Conservation (phyloP, 2,797 vertebrate genomes). For the Tangara arthus region DNA sequence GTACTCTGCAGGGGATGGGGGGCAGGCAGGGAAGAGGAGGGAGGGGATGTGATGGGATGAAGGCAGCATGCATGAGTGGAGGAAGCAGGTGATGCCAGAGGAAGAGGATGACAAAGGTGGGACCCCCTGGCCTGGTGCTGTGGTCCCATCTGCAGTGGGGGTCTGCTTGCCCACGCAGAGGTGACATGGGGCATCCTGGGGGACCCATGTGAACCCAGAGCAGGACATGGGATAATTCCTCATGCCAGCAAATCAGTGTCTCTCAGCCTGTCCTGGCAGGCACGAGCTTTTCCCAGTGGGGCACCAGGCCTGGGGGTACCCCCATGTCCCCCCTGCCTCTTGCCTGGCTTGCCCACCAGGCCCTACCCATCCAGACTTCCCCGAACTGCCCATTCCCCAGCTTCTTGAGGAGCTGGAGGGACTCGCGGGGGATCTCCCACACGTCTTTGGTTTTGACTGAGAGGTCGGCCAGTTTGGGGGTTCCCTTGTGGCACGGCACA, state of each 20-base stretch:
- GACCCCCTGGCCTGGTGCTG: not conserved
- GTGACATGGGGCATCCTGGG: not conserved
- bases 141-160: not conserved
- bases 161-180: not conserved
- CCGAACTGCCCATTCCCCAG: slow-evolving; percentile 92
- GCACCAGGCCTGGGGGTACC: slow-evolving; percentile 36
- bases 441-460: slow-evolving; percentile 95
- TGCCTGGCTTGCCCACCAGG: not conserved
- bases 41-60: slow-evolving; percentile 4
- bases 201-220: not conserved
- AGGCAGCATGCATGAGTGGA: slow-evolving; percentile 36
- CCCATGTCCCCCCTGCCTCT: not conserved
- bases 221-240: not conserved
- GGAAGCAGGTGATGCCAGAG: not conserved
- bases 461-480: slow-evolving; percentile 89
- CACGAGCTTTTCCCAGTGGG: not conserved
- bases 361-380: slow-evolving; percentile 96
- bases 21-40: not conserved
- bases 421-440: slow-evolving; percentile 93
- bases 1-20: slow-evolving; percentile 73
- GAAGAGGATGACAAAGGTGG: not conserved
- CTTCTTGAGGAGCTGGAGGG: slow-evolving; percentile 91
- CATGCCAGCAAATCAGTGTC: fast-evolving
- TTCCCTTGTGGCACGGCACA: slow-evolving; percentile 88
- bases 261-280: not conserved